These are phyloP conservation scores for Guaruba guarouba DNA, from an alignment of 2,113 vertebrate species.

Conservation along the genomic window DNA sequence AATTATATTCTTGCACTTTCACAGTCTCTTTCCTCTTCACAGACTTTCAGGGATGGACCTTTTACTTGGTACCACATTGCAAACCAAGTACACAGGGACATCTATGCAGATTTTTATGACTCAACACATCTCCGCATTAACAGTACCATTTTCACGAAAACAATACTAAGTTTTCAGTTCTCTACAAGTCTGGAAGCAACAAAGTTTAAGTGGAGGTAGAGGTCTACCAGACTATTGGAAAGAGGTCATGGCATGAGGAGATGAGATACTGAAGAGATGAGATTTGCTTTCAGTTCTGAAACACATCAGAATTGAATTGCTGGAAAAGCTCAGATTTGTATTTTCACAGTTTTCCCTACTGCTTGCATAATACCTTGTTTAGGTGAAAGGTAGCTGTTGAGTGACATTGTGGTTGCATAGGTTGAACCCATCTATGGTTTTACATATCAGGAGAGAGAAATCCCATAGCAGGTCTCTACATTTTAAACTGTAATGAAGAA, in stretches of 20 bases:
- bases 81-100: not conserved
- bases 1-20: not conserved
- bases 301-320: not conserved
- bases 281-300: not conserved
- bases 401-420: not conserved
- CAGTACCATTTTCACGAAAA: not conserved
- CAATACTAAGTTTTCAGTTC: not conserved
- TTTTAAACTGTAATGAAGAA: not conserved
- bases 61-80: not conserved
- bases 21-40: not conserved
- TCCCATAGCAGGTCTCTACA: not conserved
- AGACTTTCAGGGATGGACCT: not conserved
- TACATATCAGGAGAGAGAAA: not conserved
- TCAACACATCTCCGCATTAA: not conserved
- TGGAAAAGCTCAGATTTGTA: not conserved
- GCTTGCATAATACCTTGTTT: not conserved
- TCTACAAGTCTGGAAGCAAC: not conserved
- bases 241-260: not conserved
- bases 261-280: not conserved
- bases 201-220: not conserved
- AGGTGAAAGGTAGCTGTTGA: not conserved
- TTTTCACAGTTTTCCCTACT: not conserved
- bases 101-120: not conserved
- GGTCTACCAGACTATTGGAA: not conserved
- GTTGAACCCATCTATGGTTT: not conserved